Base-by-base conservation (phyloP, 1,140 invertebrate species). In the Tetramorium alpestre region DNA sequence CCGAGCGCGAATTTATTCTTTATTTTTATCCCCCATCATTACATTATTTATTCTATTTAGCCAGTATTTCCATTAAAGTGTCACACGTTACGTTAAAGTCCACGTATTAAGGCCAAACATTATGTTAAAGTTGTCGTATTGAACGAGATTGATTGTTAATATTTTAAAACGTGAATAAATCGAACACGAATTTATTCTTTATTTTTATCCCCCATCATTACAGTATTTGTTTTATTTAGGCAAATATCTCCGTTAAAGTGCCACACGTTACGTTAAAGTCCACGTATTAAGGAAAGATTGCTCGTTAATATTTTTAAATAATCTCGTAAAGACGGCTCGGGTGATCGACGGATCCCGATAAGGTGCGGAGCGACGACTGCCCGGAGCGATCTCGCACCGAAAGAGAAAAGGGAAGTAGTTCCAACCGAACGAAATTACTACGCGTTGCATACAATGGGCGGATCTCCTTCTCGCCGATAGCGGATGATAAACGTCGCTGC, bases 361-460 rank as follows among this genome's bases (percentile, higher is more conserved):
- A 72, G 38, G 25, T 22, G 64, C 49, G 22, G 16, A 44, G 7
- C 38, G 78, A 47, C 65, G 51, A 60, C 28, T 25, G 67, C 80
- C 51, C 65, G 65, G 25, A 69, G 38, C 78, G 1, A 64, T 51
- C n/a, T 73, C 69, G 73, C 58, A 65, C 13, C 58, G 49, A 65
- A 33, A 51, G 49, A 62, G 60, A 80, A 77, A 65, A 85, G 47
- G 70, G 70, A 77, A 85, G 75, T 18, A 33, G 33, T 77, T 33
- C 28, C 80, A 47, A 33, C 58, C 67, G 80, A 49, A 72, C 54
- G 41, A 82, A 82, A 82, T 82, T 82, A 73, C 56, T 41, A 69
- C 67, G 69, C 41, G 54, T 33, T 84, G 80, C 80, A 84, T 84
- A 84, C 80, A 84, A 84, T 84, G 80, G 80, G 80, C 80, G 80